Evolutionary conservation across 2,113 vertebrate genomes (phyloP), one percentile per base, ranked within the genome.

Genomic region (Paedocypris sp.): DNA sequence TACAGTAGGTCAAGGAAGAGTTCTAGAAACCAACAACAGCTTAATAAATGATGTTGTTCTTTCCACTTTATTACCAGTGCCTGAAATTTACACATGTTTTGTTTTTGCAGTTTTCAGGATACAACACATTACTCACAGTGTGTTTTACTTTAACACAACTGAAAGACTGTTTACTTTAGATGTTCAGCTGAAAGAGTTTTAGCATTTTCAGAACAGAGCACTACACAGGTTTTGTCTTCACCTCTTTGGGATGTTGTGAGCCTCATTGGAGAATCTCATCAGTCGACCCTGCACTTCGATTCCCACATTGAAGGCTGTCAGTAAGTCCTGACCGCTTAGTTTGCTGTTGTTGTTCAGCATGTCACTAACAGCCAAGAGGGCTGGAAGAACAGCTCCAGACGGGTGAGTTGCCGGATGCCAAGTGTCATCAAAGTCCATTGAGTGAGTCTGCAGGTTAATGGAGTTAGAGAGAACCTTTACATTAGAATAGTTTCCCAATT

Each of bases 371-470:
- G 90, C 89, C 51, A 93, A 66, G 29, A 93, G 81, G 65, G 88
- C 88, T 0, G 89, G 90, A 26, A 93, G 80, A 1, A 94, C 83
- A 0, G 88, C 90, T 4, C 91, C 90, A 0, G 89, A 91, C 0
- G 89, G 91, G 22, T 93, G 90, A 13, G 90, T 92, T 62, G 91
- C 89, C 18, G 91, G 89, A 64, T 92, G 87, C 89, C 90, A 91
- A 3, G 89, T 91, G 51, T 92, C 90, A 9, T 93, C 91, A 28
- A 93, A 92, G 72, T 92, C 91, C 90, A 93, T 91, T 26, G 91
- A 89, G 70, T 93, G 90, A 59, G 83, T 82, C 90, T 91, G 75
- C 13, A 35, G 13, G 15, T 23, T 9, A 25, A 13, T 15, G 5
- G 2, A 12, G 8, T 19, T 52, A 25, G 45, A 45, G 2, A 33